phyloP scores from a whole-genome alignment of 2,797 vertebrate genomes.

The Sebastes elongatus region DNA sequence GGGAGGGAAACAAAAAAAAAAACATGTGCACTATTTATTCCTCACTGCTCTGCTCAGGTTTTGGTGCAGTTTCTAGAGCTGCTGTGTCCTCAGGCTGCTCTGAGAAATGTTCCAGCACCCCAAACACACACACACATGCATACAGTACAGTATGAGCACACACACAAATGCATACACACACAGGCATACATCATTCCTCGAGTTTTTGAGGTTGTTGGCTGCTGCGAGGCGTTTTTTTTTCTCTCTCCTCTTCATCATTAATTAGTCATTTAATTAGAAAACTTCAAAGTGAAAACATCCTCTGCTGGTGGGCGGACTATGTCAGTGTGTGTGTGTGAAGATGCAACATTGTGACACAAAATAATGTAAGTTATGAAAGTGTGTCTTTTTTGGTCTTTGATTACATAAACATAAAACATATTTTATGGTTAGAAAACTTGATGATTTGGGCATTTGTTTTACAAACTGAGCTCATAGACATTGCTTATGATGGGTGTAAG shows the following conservation, averaged over 20 bases:
- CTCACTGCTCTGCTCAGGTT: conserved; percentile 7
- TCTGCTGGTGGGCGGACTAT: conserved; percentile 43
- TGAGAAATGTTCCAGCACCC: conserved; percentile 13
- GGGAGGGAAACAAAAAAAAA: no score
- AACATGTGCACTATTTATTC: background rate
- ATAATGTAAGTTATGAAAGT: background rate
- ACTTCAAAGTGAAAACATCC: conserved; percentile 73
- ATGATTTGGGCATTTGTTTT: background rate
- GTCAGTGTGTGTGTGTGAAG: background rate
- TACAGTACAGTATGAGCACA: background rate
- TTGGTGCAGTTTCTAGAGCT: conserved; percentile 47
- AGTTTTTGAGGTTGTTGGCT: conserved; percentile 50
- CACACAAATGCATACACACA: background rate
- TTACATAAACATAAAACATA: background rate
- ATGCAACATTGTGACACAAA: background rate
- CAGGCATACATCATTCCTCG: conserved; percentile 40
- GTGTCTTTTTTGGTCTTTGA: background rate
- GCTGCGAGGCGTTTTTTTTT: conserved; percentile 27
- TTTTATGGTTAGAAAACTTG: background rate
- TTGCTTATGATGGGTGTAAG: background rate
- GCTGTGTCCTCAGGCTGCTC: conserved; percentile 48
- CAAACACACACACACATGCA: background rate
- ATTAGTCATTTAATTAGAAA: conserved; percentile 68
- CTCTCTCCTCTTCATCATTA: conserved; percentile 45
- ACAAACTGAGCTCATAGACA: background rate